Conservation (phyloP, 2,113 vertebrate genomes). For the Thamnophis sirtalis region DNA sequence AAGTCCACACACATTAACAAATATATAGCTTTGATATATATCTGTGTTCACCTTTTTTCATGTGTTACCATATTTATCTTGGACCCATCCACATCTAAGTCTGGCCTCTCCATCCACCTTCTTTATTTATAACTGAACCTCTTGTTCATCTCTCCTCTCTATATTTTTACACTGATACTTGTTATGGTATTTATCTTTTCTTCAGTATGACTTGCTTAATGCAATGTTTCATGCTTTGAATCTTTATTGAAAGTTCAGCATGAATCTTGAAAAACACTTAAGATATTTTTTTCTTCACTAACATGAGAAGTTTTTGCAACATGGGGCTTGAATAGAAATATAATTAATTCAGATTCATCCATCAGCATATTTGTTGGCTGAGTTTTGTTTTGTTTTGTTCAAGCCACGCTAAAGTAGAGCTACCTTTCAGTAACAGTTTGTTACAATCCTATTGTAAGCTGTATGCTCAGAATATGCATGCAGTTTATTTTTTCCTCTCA, state of each 20-base stretch:
- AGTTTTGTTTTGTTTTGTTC: background rate
- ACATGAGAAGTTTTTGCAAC: background rate
- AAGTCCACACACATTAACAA: background rate
- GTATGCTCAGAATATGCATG: background rate
- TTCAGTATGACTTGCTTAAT: background rate
- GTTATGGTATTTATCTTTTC: background rate
- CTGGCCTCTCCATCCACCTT: background rate
- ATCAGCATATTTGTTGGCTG: background rate
- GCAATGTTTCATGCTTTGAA: background rate
- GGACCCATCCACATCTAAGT: background rate
- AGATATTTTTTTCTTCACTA: background rate
- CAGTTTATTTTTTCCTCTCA: background rate
- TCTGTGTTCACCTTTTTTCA: background rate
- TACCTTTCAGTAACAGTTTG: background rate
- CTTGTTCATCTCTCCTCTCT: background rate
- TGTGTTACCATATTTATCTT: background rate
- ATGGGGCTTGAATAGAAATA: background rate
- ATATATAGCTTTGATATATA: background rate
- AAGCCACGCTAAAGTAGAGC: background rate
- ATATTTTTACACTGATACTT: background rate
- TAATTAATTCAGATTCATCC: background rate
- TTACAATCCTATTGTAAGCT: background rate
- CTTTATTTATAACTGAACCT: background rate
- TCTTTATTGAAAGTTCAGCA: background rate
- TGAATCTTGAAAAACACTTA: background rate